Conservation (phyloP, 2,113 vertebrate genomes). For the Rhizomys pruinosus region DNA sequence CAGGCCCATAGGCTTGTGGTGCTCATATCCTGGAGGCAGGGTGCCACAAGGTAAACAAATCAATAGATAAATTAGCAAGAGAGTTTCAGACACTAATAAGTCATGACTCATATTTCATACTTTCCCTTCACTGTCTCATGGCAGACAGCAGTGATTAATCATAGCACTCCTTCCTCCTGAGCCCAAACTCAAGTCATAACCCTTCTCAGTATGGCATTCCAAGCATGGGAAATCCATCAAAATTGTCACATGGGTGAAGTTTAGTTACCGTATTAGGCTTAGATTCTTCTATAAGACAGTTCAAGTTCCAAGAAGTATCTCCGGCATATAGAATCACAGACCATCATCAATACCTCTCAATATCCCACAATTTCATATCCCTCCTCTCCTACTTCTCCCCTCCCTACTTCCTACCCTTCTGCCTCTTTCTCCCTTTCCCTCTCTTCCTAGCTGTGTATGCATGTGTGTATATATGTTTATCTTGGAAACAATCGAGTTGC, state of each 20-base stretch:
- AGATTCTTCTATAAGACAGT: not conserved
- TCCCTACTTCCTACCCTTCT: not conserved
- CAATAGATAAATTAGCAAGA: not conserved
- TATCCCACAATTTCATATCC: not conserved
- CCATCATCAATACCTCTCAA: not conserved
- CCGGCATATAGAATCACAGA: not conserved
- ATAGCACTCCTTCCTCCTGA: not conserved
- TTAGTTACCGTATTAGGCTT: not conserved
- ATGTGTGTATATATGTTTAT: not conserved
- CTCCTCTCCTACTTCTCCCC: too few species aligned
- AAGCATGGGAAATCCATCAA: conserved; percentile 11
- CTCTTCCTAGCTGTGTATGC: not conserved
- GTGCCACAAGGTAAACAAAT: conserved; percentile 8
- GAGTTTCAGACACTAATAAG: not conserved
- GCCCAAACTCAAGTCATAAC: not conserved
- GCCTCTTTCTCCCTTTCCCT: not conserved
- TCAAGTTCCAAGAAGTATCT: not conserved
- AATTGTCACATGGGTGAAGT: not conserved
- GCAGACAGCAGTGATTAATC: conserved; percentile 22
- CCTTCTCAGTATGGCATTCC: not conserved
- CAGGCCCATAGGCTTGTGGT: not conserved
- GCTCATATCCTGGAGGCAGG: not conserved
- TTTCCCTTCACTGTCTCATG: not conserved
- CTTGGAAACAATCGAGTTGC: not conserved
- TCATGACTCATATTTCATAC: not conserved